Evolutionary conservation across 2,113 vertebrate species (phyloP).

Genomic region (Alaudala cheleensis): DNA sequence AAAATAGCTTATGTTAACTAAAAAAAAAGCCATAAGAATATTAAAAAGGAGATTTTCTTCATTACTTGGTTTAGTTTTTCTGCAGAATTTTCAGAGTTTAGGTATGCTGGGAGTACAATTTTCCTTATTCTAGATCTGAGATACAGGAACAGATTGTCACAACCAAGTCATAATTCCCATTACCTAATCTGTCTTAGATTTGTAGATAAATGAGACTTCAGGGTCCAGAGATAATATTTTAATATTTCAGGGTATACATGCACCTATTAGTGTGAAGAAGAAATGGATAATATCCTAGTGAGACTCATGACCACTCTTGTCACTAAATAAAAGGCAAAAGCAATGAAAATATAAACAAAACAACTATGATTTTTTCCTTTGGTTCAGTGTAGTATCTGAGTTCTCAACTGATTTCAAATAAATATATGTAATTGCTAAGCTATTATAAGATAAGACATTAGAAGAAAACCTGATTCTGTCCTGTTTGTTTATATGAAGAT

Average conservation of each 20-base stretch:
- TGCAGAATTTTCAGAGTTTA: not conserved
- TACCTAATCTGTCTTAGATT: not conserved
- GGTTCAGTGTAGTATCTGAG: not conserved
- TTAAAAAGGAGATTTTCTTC: accelerated
- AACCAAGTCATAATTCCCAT: not conserved
- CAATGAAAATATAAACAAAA: not conserved
- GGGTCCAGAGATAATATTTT: not conserved
- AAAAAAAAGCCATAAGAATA: not conserved
- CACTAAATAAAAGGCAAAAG: not conserved
- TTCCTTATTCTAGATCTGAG: not conserved
- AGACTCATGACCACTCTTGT: accelerated
- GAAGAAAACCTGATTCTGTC: not conserved
- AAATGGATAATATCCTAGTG: not conserved
- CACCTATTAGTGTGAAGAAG: not conserved
- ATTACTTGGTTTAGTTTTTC: not conserved
- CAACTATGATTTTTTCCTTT: not conserved
- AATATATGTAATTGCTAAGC: not conserved
- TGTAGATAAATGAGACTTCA: not conserved
- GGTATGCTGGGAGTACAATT: not conserved
- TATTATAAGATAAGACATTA: not conserved
- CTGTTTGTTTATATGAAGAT: not conserved
- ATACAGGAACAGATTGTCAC: not conserved
- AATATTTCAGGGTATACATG: not conserved
- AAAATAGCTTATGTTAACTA: not conserved
- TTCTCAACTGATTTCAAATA: not conserved